phyloP scores from a whole-genome alignment of 2,797 vertebrate species.

The Mus minutoides region DNA sequence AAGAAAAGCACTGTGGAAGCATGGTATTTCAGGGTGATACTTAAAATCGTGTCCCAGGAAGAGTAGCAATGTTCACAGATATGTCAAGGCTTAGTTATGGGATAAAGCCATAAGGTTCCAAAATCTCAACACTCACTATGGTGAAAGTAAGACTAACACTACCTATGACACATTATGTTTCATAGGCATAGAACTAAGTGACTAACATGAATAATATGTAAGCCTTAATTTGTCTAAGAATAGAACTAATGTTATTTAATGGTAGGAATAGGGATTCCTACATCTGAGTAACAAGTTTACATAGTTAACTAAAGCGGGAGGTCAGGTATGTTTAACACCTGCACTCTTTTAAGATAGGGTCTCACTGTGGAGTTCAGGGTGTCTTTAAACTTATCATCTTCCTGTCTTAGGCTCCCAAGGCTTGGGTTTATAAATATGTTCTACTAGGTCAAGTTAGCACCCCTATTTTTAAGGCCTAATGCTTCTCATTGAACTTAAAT shows the following conservation, averaged over 20 bases:
- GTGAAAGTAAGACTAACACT: not conserved
- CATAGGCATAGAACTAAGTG: not conserved
- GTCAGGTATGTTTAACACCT: not conserved
- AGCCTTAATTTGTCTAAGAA: not conserved
- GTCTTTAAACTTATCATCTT: not conserved
- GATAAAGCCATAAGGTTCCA: not conserved
- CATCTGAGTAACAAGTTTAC: not conserved
- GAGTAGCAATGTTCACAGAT: not conserved
- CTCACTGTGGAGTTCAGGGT: not conserved
- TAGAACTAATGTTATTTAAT: not conserved
- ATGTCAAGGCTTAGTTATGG: not conserved
- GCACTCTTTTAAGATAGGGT: not conserved
- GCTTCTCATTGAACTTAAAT: not conserved
- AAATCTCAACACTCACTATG: not conserved
- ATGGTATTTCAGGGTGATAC: not conserved
- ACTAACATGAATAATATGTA: not conserved
- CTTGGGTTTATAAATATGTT: not conserved
- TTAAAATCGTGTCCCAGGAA: not conserved
- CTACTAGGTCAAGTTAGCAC: too few species aligned
- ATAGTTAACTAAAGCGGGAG: not conserved
- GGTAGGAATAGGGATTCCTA: not conserved
- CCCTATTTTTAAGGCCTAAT: not conserved
- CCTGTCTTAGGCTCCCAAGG: not conserved
- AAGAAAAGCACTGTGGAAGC: not conserved
- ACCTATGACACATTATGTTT: not conserved